phyloP scores from a whole-genome alignment of 2,888 invertebrate genomes.

The Coremacera marginata region DNA sequence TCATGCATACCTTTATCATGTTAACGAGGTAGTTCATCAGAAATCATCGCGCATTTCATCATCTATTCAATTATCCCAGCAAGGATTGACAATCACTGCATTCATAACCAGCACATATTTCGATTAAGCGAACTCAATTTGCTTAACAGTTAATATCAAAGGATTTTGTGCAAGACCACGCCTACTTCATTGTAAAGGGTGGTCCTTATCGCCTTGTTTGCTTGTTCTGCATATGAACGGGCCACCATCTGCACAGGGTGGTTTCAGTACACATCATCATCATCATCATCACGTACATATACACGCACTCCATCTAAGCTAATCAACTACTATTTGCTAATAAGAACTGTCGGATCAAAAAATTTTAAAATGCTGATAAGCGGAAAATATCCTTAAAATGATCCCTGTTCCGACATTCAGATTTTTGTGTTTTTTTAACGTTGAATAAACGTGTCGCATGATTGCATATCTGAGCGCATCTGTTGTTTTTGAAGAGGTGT shows the following conservation, averaged over 20 bases:
- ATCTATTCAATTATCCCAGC: constrained; percentile 23
- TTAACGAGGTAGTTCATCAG: constrained; percentile 6
- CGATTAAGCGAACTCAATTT: constrained; percentile 23
- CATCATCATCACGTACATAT: not conserved
- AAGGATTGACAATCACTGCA: constrained; percentile 28
- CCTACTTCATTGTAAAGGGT: not conserved
- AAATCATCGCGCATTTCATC: constrained; percentile 1
- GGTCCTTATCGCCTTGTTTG: not conserved
- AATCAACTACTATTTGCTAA: constrained; percentile 24
- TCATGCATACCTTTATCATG: not conserved
- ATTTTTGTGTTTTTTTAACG: not conserved
- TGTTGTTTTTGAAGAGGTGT: constrained; percentile 29
- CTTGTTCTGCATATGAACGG: not conserved
- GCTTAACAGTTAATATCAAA: constrained; percentile 5
- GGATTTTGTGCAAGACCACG: not conserved
- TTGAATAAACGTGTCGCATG: not conserved
- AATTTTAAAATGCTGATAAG: constrained; percentile 58
- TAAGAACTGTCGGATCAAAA: constrained; percentile 45
- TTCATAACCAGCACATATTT: not conserved
- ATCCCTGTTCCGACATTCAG: constrained; percentile 34
- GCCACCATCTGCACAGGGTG: not conserved
- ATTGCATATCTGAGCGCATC: constrained; percentile 27
- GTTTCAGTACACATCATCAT: not conserved
- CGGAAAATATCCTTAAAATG: constrained; percentile 58
- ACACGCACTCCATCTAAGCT: not conserved